phyloP scores from a whole-genome alignment of 2,797 vertebrate species.

The Orestias chungarensis region DNA sequence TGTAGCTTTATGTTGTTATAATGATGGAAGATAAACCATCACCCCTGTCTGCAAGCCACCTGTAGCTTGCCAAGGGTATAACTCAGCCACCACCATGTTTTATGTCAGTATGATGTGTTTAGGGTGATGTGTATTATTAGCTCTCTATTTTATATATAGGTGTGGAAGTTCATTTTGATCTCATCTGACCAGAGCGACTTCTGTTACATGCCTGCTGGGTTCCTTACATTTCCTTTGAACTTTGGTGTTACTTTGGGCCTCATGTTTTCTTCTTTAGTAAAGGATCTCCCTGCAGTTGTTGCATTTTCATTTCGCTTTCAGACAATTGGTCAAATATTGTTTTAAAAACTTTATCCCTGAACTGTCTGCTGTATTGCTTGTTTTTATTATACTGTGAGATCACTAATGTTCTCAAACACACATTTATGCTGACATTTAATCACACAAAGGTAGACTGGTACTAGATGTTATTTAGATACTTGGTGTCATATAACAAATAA shows the following conservation, averaged over 20 bases:
- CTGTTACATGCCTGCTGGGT: neutral
- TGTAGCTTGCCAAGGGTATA: neutral
- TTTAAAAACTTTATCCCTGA: neutral
- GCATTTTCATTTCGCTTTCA: neutral
- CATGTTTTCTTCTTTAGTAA: conserved; percentile 1
- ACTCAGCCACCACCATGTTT: neutral
- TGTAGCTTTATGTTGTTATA: neutral
- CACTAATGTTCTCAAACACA: neutral
- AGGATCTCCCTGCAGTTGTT: neutral
- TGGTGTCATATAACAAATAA: neutral
- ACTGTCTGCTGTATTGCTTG: neutral
- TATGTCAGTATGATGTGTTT: neutral
- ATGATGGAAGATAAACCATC: neutral
- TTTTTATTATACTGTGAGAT: neutral
- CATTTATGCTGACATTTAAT: neutral
- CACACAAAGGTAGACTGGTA: neutral
- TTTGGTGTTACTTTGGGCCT: neutral
- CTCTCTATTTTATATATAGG: neutral
- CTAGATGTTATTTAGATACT: neutral
- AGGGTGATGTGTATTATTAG: neutral
- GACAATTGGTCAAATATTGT: neutral
- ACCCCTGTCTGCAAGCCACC: neutral
- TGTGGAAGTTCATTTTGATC: neutral
- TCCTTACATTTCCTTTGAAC: too few species aligned
- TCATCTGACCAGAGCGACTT: neutral